Percentiles rank a stretch among this genome's conserved stretches.
These are phyloP conservation scores for Haliclona indistincta DNA, from an alignment of 37 sponge, comb jelly and placozoan genomes.

Conservation along the genomic window DNA sequence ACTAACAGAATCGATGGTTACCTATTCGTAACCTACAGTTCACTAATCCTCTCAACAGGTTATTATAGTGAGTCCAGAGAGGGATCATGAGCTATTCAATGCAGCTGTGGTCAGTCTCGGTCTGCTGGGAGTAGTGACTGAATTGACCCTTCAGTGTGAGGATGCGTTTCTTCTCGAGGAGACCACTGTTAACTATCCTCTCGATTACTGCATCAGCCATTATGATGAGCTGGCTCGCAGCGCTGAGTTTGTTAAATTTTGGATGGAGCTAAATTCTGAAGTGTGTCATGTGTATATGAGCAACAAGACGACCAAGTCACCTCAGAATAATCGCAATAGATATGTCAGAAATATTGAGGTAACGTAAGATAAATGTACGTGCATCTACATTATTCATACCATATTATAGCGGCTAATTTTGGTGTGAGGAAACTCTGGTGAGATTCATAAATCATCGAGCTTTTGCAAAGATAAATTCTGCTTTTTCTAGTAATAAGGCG, in stretches of 20 bases:
- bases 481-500: too few species aligned
- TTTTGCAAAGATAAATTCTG: too few species aligned
- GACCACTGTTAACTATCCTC: background rate
- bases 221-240: slow-evolving; percentile 2
- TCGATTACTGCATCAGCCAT: slow-evolving; percentile 48
- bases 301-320: slow-evolving; percentile 54
- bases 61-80: slow-evolving; percentile 1
- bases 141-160: slow-evolving; percentile 66
- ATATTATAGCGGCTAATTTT: too few species aligned
- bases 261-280: slow-evolving; percentile 63
- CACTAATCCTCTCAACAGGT: too few species aligned
- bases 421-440: too few species aligned
- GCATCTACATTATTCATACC: too few species aligned
- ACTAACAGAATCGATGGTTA: too few species aligned
- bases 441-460: too few species aligned
- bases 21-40: too few species aligned
- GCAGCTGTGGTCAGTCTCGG: slow-evolving; percentile 69
- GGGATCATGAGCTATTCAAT: slow-evolving; percentile 53
- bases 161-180: slow-evolving; percentile 48
- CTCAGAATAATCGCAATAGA: slow-evolving; percentile 20
- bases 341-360: slow-evolving; percentile 22
- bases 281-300: slow-evolving; percentile 26
- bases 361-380: too few species aligned
- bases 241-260: slow-evolving; percentile 66
- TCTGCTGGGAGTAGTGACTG: slow-evolving; percentile 57